Evolutionary conservation across 2,797 vertebrate genomes (phyloP).

Genomic region (Lagodon rhomboides): DNA sequence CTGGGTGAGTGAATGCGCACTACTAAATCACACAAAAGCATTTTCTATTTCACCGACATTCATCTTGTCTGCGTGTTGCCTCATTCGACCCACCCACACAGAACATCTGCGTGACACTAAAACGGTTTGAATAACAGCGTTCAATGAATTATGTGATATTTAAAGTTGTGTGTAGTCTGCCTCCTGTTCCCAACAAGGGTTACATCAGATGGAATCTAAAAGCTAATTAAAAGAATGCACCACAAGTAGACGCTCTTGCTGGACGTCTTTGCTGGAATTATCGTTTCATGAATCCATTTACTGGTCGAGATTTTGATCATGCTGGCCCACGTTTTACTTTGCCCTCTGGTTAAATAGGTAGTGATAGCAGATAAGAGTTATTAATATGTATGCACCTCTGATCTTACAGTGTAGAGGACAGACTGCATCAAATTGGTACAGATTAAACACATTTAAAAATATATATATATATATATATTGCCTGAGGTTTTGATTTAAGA

Average conservation of each 20-base stretch:
- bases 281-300: conserved; percentile 40
- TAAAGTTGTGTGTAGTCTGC: neutral
- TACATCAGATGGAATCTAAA: neutral
- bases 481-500: conserved; percentile 39
- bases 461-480: neutral
- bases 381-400: conserved; percentile 52
- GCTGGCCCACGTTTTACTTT: conserved; percentile 37
- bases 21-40: conserved; percentile 18
- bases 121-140: conserved; percentile 3
- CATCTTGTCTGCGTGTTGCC: conserved; percentile 32
- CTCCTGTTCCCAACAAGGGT: neutral
- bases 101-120: conserved; percentile 32
- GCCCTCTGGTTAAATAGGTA: conserved; percentile 46
- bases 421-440: conserved; percentile 31
- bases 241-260: neutral
- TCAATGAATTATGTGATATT: conserved; percentile 3
- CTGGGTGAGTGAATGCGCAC: conserved; percentile 10
- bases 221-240: too few species aligned
- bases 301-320: conserved; percentile 51
- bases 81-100: conserved; percentile 27
- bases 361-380: conserved; percentile 50
- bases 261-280: neutral
- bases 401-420: conserved; percentile 27
- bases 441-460: conserved; percentile 15
- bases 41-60: conserved; percentile 9